Conservation (phyloP, 2,113 vertebrate genomes). For the Python bivittatus region DNA sequence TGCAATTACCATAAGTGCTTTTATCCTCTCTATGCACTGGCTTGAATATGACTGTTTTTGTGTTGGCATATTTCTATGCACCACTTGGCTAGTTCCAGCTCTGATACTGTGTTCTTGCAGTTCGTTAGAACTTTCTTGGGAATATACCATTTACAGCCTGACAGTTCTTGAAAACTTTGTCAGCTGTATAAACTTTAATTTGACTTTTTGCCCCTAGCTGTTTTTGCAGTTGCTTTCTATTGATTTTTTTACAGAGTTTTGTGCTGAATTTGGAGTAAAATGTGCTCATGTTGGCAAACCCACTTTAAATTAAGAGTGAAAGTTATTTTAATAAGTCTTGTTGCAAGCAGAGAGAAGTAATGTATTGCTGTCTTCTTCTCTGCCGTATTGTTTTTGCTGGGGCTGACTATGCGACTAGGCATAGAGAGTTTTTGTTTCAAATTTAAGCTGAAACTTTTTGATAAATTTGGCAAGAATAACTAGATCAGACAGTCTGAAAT, state of each 20-base stretch:
- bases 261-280: constrained; percentile 69
- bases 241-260: constrained; percentile 61
- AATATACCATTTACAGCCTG: constrained; percentile 71
- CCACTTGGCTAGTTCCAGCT: constrained; percentile 76
- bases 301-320: constrained; percentile 70
- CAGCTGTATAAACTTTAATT: constrained; percentile 60
- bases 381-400: constrained; percentile 67
- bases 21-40: constrained; percentile 98
- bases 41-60: constrained; percentile 94
- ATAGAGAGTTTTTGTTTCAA: constrained; percentile 61
- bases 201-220: constrained; percentile 45
- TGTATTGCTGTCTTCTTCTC: constrained; percentile 54
- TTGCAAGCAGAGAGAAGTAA: constrained; percentile 51
- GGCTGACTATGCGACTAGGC: constrained; percentile 70
- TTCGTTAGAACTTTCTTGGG: constrained; percentile 68
- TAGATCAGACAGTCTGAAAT: constrained; percentile 66
- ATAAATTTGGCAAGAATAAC: constrained; percentile 65
- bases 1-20: constrained; percentile 98
- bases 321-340: constrained; percentile 56
- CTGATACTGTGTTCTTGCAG: constrained; percentile 71
- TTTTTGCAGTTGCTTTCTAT: constrained; percentile 62
- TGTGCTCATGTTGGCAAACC: constrained; percentile 64
- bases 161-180: constrained; percentile 60
- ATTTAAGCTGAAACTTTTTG: constrained; percentile 69
- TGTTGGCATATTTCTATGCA: constrained; percentile 92